phyloP scores from a whole-genome alignment of 2,888 invertebrate species.

The Drosophila rubida region DNA sequence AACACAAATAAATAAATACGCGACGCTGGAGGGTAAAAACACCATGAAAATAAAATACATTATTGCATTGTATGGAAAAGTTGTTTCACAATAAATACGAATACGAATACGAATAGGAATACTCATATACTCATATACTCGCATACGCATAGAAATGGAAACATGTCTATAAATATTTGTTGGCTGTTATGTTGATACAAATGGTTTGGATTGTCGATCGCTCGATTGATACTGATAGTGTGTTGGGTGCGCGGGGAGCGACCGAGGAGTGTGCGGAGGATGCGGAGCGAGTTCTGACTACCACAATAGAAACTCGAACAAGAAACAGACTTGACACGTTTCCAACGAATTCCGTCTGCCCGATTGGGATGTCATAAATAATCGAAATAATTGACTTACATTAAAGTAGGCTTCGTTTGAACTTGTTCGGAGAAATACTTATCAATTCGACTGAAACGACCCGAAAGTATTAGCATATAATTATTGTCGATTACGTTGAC shows the following conservation, averaged over 20 bases:
- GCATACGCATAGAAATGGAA: conserved; percentile 52
- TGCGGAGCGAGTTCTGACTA: background rate
- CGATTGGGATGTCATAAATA: conserved; percentile 5
- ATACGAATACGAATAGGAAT: no score
- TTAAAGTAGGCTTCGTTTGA: conserved; percentile 11
- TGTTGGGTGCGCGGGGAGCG: no score
- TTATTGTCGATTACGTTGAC: background rate
- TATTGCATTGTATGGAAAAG: conserved; percentile 61
- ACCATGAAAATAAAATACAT: conserved; percentile 31
- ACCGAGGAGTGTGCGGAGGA: no score
- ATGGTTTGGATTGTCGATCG: conserved; percentile 59
- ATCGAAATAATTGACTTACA: conserved; percentile 16
- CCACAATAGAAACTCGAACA: conserved; percentile 22
- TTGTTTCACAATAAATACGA: conserved; percentile 63
- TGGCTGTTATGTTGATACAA: conserved; percentile 70
- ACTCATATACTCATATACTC: background rate
- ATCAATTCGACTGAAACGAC: background rate
- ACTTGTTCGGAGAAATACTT: conserved; percentile 6
- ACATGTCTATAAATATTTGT: conserved; percentile 74
- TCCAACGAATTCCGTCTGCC: conserved; percentile 20
- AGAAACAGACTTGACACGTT: conserved; percentile 45
- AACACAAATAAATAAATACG: conserved; percentile 26
- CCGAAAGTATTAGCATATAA: conserved; percentile 1
- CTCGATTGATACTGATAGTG: conserved; percentile 21
- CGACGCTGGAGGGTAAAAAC: conserved; percentile 6